Percentiles rank a stretch among this genome's conserved stretches.
phyloP scores from a whole-genome alignment of 2,113 vertebrate species.

The Gyps fulvus region DNA sequence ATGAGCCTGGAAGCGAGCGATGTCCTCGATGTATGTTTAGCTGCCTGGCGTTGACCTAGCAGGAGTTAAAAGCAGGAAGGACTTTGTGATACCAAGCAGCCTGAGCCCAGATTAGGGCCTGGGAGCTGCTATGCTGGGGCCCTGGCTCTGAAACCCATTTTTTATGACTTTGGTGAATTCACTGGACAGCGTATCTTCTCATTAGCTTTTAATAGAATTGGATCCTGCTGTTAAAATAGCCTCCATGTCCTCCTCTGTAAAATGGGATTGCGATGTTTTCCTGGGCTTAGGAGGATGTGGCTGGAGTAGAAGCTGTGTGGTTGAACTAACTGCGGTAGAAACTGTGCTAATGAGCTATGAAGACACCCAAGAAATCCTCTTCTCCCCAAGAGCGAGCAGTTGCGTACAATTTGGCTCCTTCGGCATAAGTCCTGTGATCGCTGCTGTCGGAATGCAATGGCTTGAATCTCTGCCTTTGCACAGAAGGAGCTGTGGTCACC shows the following conservation, averaged over 20 bases:
- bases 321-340: neutral
- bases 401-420: neutral
- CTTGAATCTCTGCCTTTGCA: neutral
- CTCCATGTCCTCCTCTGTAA: neutral
- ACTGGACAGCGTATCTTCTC: neutral
- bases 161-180: neutral
- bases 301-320: neutral
- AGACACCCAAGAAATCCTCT: neutral
- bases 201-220: neutral
- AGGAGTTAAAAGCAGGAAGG: neutral
- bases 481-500: neutral
- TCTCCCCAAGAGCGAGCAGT: neutral
- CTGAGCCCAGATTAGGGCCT: neutral
- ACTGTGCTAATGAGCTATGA: neutral
- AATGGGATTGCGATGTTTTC: neutral
- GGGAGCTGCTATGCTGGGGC: neutral
- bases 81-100: neutral
- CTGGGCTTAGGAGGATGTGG: neutral
- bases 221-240: neutral
- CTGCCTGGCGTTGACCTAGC: neutral
- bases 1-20: neutral
- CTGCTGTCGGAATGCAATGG: neutral
- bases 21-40: rapidly evolving
- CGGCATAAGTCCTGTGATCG: neutral
- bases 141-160: neutral